These are phyloP conservation scores for Dendroctonus ponderosae DNA, from an alignment of 1,140 invertebrate genomes.

Conservation along the genomic window DNA sequence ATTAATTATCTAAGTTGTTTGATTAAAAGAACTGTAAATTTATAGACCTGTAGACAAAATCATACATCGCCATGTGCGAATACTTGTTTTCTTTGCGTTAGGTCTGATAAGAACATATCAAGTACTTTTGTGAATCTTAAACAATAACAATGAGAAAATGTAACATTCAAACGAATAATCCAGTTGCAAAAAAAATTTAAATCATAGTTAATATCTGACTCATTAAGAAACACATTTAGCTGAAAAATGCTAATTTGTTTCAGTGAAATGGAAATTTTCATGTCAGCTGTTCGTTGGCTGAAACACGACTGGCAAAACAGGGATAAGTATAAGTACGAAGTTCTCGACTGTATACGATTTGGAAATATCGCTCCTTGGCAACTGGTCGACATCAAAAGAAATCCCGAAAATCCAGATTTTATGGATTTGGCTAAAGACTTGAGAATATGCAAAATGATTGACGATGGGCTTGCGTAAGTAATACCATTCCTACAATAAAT, in stretches of 20 bases:
- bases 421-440: slow-evolving; percentile 63
- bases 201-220: neutral
- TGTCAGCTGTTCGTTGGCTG: slow-evolving; percentile 72
- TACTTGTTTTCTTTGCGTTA: too few relatives aligned
- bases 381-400: slow-evolving; percentile 67
- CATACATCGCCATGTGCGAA: too few relatives aligned
- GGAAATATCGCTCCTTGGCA: slow-evolving; percentile 72
- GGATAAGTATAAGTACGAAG: slow-evolving; percentile 55
- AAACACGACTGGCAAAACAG: slow-evolving; percentile 64
- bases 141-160: too few relatives aligned
- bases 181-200: too few relatives aligned
- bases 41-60: too few relatives aligned
- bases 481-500: too few relatives aligned
- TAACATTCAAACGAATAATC: too few relatives aligned
- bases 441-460: slow-evolving; percentile 68
- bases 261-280: slow-evolving; percentile 73
- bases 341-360: slow-evolving; percentile 68
- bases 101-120: too few relatives aligned
- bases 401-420: slow-evolving; percentile 68
- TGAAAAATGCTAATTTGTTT: slow-evolving; percentile 23
- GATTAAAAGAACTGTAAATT: too few relatives aligned
- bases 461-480: slow-evolving; percentile 67
- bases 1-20: too few relatives aligned
- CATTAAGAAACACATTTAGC: neutral
- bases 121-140: too few relatives aligned